Percentiles rank a stretch among this genome's conserved stretches.
These are phyloP conservation scores for Venturia canescens DNA, from an alignment of 1,140 invertebrate species.

Conservation along the genomic window DNA sequence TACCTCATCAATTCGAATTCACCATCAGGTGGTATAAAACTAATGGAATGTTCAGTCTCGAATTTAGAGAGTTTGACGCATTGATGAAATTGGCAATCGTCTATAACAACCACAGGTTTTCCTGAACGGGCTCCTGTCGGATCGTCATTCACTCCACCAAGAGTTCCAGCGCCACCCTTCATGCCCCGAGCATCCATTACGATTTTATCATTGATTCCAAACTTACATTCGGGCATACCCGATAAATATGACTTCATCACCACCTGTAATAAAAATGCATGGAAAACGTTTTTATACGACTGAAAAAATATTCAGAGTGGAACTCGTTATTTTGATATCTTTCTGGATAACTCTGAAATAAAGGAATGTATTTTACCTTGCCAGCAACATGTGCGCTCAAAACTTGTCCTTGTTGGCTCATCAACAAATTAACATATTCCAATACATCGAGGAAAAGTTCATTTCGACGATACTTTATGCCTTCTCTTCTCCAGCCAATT, in stretches of 20 bases:
- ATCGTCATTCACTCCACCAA: slow-evolving; percentile 84
- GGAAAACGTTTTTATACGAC: no score
- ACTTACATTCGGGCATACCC: slow-evolving; percentile 99
- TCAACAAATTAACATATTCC: slow-evolving; percentile 99
- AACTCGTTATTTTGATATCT: no score
- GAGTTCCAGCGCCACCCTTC: slow-evolving; percentile 80
- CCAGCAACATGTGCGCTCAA: slow-evolving; percentile 99
- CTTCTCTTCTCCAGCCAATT: slow-evolving; percentile 99
- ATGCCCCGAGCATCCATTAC: slow-evolving; percentile 98
- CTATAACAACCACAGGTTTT: slow-evolving; percentile 98
- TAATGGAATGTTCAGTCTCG: slow-evolving; percentile 99
- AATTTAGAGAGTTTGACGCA: slow-evolving; percentile 99
- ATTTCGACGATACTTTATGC: slow-evolving; percentile 99
- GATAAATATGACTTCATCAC: slow-evolving; percentile 99
- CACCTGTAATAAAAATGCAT: slow-evolving; percentile 77
- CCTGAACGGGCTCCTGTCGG: slow-evolving; percentile 91
- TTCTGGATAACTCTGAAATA: no score
- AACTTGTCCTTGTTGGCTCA: slow-evolving; percentile 99
- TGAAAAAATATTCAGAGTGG: no score
- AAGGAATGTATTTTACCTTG: no score
- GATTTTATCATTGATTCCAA: slow-evolving; percentile 99
- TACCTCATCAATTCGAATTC: slow-evolving; percentile 99
- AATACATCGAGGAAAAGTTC: slow-evolving; percentile 99
- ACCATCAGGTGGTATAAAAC: slow-evolving; percentile 99
- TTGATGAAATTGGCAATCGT: slow-evolving; percentile 99